Evolutionary conservation across 2,797 vertebrate genomes (phyloP).

Genomic region (Clarias pachynema): DNA sequence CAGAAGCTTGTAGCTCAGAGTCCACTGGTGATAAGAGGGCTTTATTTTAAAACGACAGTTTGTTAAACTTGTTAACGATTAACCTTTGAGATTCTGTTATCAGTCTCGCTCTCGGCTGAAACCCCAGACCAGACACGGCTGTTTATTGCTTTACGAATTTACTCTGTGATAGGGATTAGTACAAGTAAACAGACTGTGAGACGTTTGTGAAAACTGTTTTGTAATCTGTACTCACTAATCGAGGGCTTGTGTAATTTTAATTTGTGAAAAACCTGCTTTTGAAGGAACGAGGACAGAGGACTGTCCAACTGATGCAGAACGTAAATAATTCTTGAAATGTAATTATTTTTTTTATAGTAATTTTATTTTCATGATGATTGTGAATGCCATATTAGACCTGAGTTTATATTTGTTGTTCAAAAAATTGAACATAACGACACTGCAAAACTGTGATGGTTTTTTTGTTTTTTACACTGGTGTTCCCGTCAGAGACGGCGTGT

Average conservation of each 20-base stretch:
- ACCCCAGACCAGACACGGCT: neutral
- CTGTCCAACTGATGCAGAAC: neutral
- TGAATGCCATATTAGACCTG: neutral
- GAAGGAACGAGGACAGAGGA: neutral
- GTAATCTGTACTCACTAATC: neutral
- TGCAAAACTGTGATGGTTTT: too few relatives aligned
- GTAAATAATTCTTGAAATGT: neutral
- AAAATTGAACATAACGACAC: neutral
- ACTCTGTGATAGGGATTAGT: neutral
- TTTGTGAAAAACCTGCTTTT: neutral
- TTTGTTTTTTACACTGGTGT: neutral
- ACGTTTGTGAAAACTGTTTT: neutral
- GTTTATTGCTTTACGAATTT: conserved; percentile 31
- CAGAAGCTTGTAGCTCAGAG: conserved; percentile 8
- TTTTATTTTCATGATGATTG: conserved; percentile 6
- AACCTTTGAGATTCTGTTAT: conserved; percentile 47
- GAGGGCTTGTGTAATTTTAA: neutral
- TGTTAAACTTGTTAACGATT: conserved; percentile 44
- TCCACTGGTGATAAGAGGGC: conserved; percentile 4
- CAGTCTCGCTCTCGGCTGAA: conserved; percentile 12
- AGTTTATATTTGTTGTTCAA: neutral
- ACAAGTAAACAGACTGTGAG: neutral
- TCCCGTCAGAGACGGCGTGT: neutral
- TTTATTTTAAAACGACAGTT: neutral
- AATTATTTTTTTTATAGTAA: neutral